Evolutionary conservation across 2,888 invertebrate species (phyloP).

Genomic region (Lasioglossum lativentre): DNA sequence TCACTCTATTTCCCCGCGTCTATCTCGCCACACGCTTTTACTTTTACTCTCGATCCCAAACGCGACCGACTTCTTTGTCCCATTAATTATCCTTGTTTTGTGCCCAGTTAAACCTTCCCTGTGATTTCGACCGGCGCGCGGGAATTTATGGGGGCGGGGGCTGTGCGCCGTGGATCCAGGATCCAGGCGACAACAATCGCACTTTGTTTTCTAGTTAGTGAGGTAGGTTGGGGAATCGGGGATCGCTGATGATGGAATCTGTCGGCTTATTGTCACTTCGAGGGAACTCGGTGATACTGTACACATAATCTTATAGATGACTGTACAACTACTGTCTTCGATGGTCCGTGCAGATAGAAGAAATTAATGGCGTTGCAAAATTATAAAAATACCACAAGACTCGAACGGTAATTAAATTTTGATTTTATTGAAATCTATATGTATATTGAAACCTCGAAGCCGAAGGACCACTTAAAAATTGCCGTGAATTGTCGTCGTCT

Average conservation of each 20-base stretch:
- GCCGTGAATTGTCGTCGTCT: not conserved
- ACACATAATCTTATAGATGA: not conserved
- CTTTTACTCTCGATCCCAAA: conserved; percentile 58
- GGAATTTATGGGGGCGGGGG: conserved; percentile 26
- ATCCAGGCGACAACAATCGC: conserved; percentile 37
- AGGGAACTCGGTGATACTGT: not conserved
- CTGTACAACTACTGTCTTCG: not conserved
- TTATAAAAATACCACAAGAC: too few species aligned
- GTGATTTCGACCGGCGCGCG: conserved; percentile 76
- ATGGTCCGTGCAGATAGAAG: not conserved
- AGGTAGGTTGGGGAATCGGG: conserved; percentile 63
- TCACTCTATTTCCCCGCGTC: conserved; percentile 50
- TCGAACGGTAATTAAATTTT: not conserved
- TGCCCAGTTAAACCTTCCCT: conserved; percentile 76
- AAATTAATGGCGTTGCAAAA: too few species aligned
- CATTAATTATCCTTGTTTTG: conserved; percentile 82
- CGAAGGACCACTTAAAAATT: not conserved
- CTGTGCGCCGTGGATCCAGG: not conserved
- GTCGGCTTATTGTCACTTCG: not conserved
- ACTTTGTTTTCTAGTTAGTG: conserved; percentile 73
- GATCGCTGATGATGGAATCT: not conserved
- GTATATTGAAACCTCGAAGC: too few species aligned
- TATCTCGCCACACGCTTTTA: conserved; percentile 62
- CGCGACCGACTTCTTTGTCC: conserved; percentile 75
- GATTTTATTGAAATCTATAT: not conserved